Conservation (phyloP, 2,888 invertebrate genomes). For the Diloba caeruleocephala region DNA sequence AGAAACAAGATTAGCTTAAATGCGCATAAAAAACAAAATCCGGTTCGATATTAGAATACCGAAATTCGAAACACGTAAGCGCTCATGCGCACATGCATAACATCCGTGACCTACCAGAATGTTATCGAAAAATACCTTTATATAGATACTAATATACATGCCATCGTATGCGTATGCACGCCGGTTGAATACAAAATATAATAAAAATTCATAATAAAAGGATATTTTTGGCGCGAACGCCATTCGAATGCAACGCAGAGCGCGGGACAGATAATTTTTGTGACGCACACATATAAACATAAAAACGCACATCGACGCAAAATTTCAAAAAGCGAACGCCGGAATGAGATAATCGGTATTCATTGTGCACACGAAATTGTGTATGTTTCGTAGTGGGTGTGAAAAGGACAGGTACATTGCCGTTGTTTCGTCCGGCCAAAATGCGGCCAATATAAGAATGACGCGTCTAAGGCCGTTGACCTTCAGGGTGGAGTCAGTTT, state of each 20-base stretch:
- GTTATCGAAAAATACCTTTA: conserved; percentile 67
- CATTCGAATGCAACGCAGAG: conserved; percentile 74
- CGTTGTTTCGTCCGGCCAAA: conserved; percentile 82
- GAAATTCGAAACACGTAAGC: conserved; percentile 73
- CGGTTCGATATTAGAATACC: conserved; percentile 78
- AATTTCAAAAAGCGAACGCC: conserved; percentile 79
- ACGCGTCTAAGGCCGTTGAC: conserved; percentile 84
- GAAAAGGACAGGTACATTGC: conserved; percentile 73
- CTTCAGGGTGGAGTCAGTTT: conserved; percentile 69
- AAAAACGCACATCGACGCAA: conserved; percentile 70
- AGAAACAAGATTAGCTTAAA: conserved; percentile 30
- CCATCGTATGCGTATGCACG: conserved; percentile 54
- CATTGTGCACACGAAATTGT: conserved; percentile 84
- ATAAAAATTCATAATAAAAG: conserved; percentile 74
- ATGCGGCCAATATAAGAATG: conserved; percentile 88
- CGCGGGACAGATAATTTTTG: conserved; percentile 80
- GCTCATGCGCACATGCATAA: conserved; percentile 56
- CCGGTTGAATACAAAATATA: conserved; percentile 64
- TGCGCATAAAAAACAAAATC: conserved; percentile 57
- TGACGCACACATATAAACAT: conserved; percentile 71
- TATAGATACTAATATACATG: conserved; percentile 58
- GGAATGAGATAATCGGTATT: conserved; percentile 86
- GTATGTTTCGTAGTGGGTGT: conserved; percentile 66
- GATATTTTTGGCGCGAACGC: conserved; percentile 73
- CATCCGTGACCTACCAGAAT: conserved; percentile 80